phyloP scores from a whole-genome alignment of 2,113 vertebrate genomes.

The Nesospiza acunhae region DNA sequence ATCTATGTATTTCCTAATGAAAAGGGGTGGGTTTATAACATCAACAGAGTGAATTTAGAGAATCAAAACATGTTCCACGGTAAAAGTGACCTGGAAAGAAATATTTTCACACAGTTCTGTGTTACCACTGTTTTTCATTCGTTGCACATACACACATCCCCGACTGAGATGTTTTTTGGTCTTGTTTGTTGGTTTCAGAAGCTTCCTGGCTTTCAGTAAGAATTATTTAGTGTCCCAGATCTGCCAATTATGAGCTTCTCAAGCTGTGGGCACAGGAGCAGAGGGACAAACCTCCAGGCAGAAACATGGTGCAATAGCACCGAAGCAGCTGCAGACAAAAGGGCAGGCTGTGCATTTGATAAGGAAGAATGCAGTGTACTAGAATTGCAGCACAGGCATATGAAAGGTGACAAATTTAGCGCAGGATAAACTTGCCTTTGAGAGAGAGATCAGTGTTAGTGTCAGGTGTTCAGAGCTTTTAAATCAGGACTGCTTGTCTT shows the following conservation, averaged over 20 bases:
- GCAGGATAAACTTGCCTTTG: conserved; percentile 21
- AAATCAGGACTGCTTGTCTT: background rate
- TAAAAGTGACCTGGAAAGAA: background rate
- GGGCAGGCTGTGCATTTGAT: conserved; percentile 24
- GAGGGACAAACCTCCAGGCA: conserved; percentile 21
- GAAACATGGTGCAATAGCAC: conserved; percentile 2
- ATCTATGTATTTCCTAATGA: background rate
- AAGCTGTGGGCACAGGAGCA: background rate
- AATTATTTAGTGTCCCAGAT: conserved; percentile 56
- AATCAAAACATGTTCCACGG: background rate
- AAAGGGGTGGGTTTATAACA: background rate
- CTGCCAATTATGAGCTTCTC: conserved; percentile 38
- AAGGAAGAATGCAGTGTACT: background rate
- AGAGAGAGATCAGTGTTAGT: background rate
- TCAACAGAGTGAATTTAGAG: background rate
- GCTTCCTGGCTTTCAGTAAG: conserved; percentile 4
- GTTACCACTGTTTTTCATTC: background rate
- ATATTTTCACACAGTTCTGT: background rate
- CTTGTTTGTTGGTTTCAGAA: conserved; percentile 29
- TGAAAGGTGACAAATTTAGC: conserved; percentile 47
- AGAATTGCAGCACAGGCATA: conserved; percentile 3
- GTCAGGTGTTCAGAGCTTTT: background rate
- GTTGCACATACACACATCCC: background rate
- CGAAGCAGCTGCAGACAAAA: conserved; percentile 39
- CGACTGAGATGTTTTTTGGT: background rate